Evolutionary conservation across 2,888 invertebrate genomes (phyloP).

Genomic region (Caenorhabditis sp.): DNA sequence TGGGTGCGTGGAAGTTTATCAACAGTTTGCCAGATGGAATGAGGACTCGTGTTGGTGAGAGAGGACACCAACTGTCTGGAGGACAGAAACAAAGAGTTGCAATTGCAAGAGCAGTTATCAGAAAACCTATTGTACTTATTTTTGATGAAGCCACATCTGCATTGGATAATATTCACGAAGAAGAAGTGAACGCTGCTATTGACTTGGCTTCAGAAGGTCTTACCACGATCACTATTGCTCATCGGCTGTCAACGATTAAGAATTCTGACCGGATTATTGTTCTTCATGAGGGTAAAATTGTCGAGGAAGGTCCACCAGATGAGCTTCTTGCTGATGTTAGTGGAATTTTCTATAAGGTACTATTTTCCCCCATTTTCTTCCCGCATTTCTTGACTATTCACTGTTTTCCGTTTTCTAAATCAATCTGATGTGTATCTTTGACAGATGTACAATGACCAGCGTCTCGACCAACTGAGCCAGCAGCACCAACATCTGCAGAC

Average conservation of each 20-base stretch:
- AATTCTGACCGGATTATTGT: conserved; percentile 81
- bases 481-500: conserved; percentile 48
- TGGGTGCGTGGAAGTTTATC: conserved; percentile 82
- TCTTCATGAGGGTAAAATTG: conserved; percentile 78
- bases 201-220: conserved; percentile 80
- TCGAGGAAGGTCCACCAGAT: conserved; percentile 80
- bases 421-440: conserved; percentile 5
- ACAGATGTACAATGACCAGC: conserved; percentile 77
- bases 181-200: conserved; percentile 81
- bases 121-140: conserved; percentile 71
- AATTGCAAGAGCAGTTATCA: conserved; percentile 79
- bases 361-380: neutral
- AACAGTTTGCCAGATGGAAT: conserved; percentile 80
- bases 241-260: conserved; percentile 77
- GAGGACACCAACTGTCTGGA: conserved; percentile 74
- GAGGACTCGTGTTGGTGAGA: conserved; percentile 81
- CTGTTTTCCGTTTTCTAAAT: conserved; percentile 3
- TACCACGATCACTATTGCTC: conserved; percentile 81
- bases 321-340: conserved; percentile 73
- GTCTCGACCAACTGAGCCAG: conserved; percentile 71
- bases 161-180: conserved; percentile 80
- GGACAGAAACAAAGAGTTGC: conserved; percentile 82
- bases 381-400: conserved; percentile 1
- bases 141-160: conserved; percentile 81
- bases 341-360: conserved; percentile 71